These are phyloP conservation scores for Marasmarcha lunaedactyla DNA, from an alignment of 2,888 invertebrate genomes.

Conservation along the genomic window DNA sequence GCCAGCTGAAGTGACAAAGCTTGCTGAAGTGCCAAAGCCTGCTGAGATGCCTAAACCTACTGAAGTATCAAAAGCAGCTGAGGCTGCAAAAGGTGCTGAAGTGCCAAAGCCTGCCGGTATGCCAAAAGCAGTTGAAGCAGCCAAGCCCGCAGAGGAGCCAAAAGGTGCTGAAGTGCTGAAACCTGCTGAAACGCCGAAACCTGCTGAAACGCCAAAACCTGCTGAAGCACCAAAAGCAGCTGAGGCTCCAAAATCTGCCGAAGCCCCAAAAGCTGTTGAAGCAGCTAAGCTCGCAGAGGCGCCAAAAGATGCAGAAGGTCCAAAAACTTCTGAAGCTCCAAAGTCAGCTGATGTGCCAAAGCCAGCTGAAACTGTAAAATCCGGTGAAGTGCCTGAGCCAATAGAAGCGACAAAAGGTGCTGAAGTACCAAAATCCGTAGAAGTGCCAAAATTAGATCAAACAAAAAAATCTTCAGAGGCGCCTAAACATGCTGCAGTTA, in stretches of 20 bases:
- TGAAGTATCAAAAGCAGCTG: slow-evolving; percentile 8
- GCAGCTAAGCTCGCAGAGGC: slow-evolving; percentile 12
- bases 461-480: slow-evolving; percentile 2
- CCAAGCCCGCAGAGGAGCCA: slow-evolving; percentile 14
- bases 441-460: slow-evolving; percentile 5
- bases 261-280: slow-evolving; percentile 10
- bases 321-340: slow-evolving; percentile 5
- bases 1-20: slow-evolving; percentile 14
- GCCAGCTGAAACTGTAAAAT: slow-evolving; percentile 8
- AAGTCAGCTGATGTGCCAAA: slow-evolving; percentile 9
- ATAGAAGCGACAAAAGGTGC: slow-evolving; percentile 8
- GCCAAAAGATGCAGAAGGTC: slow-evolving; percentile 1
- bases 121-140: slow-evolving; percentile 11
- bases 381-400: slow-evolving; percentile 7
- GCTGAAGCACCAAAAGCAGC: slow-evolving; percentile 8
- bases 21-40: slow-evolving; percentile 7
- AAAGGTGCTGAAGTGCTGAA: slow-evolving; percentile 15
- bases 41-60: slow-evolving; percentile 9
- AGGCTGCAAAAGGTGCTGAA: no score
- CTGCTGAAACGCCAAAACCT: slow-evolving; percentile 10
- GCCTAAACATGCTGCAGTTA: slow-evolving; percentile 8
- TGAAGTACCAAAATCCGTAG: slow-evolving; percentile 9
- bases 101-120: slow-evolving; percentile 9
- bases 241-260: slow-evolving; percentile 11
- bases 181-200: slow-evolving; percentile 14